A percentile compares a stretch with the other conserved stretches of the same genome.
Evolutionary conservation across 2,888 invertebrate species (phyloP).

Genomic region (Bursaphelenchus okinawaensis): DNA sequence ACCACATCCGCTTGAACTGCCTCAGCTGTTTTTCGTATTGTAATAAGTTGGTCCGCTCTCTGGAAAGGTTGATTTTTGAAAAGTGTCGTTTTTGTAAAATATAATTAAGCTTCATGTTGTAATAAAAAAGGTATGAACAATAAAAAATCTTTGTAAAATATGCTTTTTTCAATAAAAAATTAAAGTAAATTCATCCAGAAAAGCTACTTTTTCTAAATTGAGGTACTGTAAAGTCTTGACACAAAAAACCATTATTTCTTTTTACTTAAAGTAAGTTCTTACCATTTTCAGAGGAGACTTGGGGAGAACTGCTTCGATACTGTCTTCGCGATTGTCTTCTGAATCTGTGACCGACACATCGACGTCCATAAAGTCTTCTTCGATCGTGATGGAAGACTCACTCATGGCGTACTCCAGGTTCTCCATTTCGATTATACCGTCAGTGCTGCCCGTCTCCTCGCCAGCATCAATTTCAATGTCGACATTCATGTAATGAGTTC

Average conservation of each 20-base stretch:
- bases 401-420: constrained; percentile 31
- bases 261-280: neutral
- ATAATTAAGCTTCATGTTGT: neutral
- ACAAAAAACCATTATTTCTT: neutral
- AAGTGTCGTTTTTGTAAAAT: neutral
- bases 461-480: constrained; percentile 35
- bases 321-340: constrained; percentile 26
- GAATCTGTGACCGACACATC: constrained; percentile 25
- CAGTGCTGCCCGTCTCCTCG: constrained; percentile 32
- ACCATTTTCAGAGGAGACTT: constrained; percentile 23
- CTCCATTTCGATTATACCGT: constrained; percentile 35
- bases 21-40: neutral
- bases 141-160: no score
- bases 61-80: no score
- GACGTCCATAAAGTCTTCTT: constrained; percentile 33
- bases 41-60: neutral
- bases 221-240: neutral
- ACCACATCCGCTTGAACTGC: neutral
- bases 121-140: neutral
- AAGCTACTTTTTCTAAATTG: neutral
- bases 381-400: constrained; percentile 28
- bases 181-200: no score
- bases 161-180: no score
- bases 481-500: constrained; percentile 27
- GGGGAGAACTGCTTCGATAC: constrained; percentile 34